phyloP scores from a whole-genome alignment of 1,140 invertebrate species.

The Orius insidiosus region DNA sequence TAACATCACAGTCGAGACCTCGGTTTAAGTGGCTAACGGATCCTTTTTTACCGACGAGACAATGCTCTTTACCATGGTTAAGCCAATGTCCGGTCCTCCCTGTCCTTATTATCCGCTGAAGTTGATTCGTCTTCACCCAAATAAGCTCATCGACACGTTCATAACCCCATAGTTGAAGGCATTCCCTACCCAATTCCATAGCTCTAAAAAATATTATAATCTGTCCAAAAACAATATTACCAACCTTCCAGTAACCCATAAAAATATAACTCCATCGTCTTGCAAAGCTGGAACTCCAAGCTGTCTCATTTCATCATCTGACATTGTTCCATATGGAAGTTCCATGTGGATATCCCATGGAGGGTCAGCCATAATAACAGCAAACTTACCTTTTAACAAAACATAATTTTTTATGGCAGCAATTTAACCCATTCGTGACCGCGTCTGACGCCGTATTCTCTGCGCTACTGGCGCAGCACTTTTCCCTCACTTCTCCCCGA shows the following conservation, averaged over 20 bases:
- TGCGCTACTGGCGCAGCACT: too few relatives aligned
- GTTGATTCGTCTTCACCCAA: conserved; percentile 97
- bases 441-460: too few relatives aligned
- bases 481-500: too few relatives aligned
- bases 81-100: conserved; percentile 95
- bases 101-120: conserved; percentile 91
- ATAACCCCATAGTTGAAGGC: conserved; percentile 85
- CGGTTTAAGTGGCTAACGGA: conserved; percentile 79
- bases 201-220: conserved; percentile 62
- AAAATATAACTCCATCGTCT: conserved; percentile 89
- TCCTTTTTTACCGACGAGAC: conserved; percentile 90
- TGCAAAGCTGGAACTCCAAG: conserved; percentile 78
- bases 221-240: too few relatives aligned
- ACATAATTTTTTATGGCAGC: too few relatives aligned
- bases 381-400: conserved; percentile 55
- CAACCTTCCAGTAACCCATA: conserved; percentile 88
- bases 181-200: conserved; percentile 91
- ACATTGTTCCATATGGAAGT: conserved; percentile 97
- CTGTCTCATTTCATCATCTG: conserved; percentile 95
- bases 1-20: conserved; percentile 92
- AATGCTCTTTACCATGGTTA: conserved; percentile 98
- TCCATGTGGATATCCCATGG: conserved; percentile 99
- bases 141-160: conserved; percentile 93
- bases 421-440: too few relatives aligned
- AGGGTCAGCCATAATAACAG: conserved; percentile 89